Percentiles rank a stretch among this genome's conserved stretches.
Evolutionary conservation across 2,797 vertebrate species (phyloP).

Genomic region (Tragopan temminckii): DNA sequence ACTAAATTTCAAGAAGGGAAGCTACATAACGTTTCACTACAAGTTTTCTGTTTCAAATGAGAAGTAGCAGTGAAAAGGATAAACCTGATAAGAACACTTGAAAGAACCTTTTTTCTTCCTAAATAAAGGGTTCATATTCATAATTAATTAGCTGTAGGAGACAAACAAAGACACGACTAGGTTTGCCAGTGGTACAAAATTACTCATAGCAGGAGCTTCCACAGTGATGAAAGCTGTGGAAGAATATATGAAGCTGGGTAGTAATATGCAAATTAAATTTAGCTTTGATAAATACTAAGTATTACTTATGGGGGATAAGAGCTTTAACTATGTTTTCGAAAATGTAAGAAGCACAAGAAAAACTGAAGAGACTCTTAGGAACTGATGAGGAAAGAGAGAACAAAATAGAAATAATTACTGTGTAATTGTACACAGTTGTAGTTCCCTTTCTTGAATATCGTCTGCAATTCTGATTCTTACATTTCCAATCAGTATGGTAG

Average conservation of each 20-base stretch:
- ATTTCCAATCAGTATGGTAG: neutral
- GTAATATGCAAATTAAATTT: slow-evolving; percentile 24
- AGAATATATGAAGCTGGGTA: neutral
- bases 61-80: slow-evolving; percentile 23
- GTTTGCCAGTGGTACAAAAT: slow-evolving; percentile 23
- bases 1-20: neutral
- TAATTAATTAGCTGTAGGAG: slow-evolving; percentile 43
- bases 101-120: slow-evolving; percentile 36
- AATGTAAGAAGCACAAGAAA: neutral
- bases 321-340: neutral
- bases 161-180: slow-evolving; percentile 13
- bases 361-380: neutral
- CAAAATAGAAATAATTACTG: neutral
- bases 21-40: neutral
- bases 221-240: slow-evolving; percentile 20
- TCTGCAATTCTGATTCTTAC: neutral
- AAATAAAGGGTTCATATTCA: slow-evolving; percentile 10
- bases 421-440: neutral
- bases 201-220: neutral
- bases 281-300: neutral
- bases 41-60: no score
- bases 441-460: neutral
- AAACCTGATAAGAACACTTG: slow-evolving; percentile 29
- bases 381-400: neutral
- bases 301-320: rapidly evolving